Evolutionary conservation across 2,888 invertebrate species (phyloP).

Genomic region (Callinectes sapidus): DNA sequence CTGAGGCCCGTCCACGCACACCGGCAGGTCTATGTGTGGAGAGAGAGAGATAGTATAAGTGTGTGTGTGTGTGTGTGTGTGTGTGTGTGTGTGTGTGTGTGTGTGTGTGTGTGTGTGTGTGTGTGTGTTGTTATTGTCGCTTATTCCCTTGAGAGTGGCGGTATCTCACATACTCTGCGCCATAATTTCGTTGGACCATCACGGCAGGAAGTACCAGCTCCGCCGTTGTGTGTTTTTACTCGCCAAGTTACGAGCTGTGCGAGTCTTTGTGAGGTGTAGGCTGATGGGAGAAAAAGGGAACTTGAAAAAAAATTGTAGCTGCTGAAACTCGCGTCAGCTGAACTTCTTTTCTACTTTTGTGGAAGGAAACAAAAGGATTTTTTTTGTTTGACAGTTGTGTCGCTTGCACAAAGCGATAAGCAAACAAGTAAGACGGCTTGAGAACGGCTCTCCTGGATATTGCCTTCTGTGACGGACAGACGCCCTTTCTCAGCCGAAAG

Average conservation of each 20-base stretch:
- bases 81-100: constrained; percentile 15
- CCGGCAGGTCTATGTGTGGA: neutral
- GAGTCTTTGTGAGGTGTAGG: neutral
- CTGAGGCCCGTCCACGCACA: constrained; percentile 38
- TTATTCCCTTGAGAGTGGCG: neutral
- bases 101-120: constrained; percentile 21
- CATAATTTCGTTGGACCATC: neutral
- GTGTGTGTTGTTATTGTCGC: neutral
- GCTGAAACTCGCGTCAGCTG: neutral
- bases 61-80: constrained; percentile 8
- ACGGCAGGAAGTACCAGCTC: neutral
- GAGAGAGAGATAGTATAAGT: neutral
- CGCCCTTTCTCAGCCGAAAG: neutral
- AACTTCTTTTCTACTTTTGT: neutral
- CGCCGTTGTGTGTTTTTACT: neutral
- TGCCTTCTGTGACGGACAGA: neutral
- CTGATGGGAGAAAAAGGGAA: neutral
- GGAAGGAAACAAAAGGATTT: neutral
- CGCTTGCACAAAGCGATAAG: neutral
- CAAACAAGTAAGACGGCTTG: neutral
- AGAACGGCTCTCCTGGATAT: neutral
- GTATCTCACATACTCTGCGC: neutral
- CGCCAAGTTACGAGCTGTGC: neutral
- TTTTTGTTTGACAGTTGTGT: neutral
- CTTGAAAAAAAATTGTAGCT: neutral